Evolutionary conservation across 2,797 vertebrate species (phyloP).

Genomic region (Poeciliopsis gracilis): DNA sequence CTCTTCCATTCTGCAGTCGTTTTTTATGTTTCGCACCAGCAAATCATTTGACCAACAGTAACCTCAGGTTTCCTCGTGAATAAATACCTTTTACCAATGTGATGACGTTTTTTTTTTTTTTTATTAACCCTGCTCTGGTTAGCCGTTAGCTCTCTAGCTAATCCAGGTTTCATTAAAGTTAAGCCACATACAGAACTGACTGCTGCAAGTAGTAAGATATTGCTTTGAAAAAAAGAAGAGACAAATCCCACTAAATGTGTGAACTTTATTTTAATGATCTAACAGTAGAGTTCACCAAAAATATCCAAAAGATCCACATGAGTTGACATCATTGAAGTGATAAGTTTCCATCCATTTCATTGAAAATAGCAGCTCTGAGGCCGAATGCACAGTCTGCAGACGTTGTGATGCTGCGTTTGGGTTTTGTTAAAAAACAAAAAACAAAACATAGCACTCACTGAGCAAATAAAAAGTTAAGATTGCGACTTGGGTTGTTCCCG

Average conservation of each 20-base stretch:
- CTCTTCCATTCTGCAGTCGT: background rate
- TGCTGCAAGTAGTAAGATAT: background rate
- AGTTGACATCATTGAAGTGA: background rate
- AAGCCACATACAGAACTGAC: background rate
- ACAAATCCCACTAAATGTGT: background rate
- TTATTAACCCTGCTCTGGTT: background rate
- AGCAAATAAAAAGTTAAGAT: slow-evolving; percentile 55
- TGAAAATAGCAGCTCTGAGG: background rate
- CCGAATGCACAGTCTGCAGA: background rate
- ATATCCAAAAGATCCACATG: background rate
- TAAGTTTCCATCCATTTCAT: background rate
- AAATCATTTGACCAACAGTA: background rate
- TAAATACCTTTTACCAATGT: background rate
- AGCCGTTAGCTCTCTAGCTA: background rate
- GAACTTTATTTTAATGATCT: background rate
- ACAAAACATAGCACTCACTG: slow-evolving; percentile 29
- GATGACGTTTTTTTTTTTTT: background rate
- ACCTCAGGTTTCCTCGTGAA: background rate
- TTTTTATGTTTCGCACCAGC: background rate
- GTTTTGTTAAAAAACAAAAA: background rate
- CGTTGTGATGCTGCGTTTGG: background rate
- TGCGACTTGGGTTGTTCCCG: slow-evolving; percentile 52
- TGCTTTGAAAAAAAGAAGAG: background rate
- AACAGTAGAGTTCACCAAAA: background rate
- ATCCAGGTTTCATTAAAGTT: background rate